Evolutionary conservation across 1,140 invertebrate species (phyloP).

Genomic region (Lethrus apterus): DNA sequence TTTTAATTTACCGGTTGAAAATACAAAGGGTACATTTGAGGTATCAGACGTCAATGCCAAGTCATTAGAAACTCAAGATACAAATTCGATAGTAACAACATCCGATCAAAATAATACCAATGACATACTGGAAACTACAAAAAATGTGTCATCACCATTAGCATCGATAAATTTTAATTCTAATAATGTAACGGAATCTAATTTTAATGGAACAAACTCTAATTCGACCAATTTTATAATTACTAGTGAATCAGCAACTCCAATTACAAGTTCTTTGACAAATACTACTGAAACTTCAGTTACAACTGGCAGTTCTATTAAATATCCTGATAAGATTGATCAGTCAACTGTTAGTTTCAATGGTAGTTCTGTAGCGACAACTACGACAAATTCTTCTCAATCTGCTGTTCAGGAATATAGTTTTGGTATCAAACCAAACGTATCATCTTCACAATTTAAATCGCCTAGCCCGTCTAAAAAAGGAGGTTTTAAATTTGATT

Average conservation of each 20-base stretch:
- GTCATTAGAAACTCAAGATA: neutral
- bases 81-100: neutral
- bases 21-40: neutral
- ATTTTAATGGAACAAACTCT: too few relatives aligned
- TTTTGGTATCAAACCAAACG: too few relatives aligned
- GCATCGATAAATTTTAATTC: too few relatives aligned
- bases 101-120: too few relatives aligned
- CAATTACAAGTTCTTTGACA: neutral
- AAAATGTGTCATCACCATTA: too few relatives aligned
- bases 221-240: too few relatives aligned
- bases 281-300: neutral
- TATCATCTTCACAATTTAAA: neutral
- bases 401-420: too few relatives aligned
- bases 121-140: too few relatives aligned
- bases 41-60: neutral
- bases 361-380: neutral
- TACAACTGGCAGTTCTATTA: neutral
- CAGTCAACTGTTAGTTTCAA: neutral
- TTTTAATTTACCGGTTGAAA: conserved; percentile 22
- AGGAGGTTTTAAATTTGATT: conserved; percentile 13
- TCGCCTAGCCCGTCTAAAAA: neutral
- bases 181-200: too few relatives aligned
- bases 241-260: neutral
- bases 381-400: neutral
- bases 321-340: neutral